Conservation (phyloP, 2,113 vertebrate genomes). For the Apeltes quadracus region DNA sequence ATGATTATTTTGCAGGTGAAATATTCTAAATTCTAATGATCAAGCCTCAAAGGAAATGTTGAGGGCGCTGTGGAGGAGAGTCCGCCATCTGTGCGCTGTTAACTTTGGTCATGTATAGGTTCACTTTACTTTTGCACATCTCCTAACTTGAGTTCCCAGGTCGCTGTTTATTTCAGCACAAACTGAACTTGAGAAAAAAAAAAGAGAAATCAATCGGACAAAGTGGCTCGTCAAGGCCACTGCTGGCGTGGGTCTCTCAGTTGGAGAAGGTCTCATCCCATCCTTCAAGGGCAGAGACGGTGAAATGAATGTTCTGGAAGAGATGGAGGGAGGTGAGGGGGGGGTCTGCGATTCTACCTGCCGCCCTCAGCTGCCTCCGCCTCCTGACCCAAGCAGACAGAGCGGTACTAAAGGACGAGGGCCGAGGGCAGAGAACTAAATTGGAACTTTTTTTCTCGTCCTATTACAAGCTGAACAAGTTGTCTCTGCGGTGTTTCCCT, state of each 20-base stretch:
- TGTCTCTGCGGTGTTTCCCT: constrained; percentile 17
- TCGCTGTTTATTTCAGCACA: constrained; percentile 9
- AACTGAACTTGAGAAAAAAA: background rate
- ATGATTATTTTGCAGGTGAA: background rate
- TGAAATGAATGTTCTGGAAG: constrained; percentile 12
- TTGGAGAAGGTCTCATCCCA: background rate
- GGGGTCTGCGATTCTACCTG: background rate
- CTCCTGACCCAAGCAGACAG: constrained; percentile 1
- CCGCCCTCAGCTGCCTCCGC: background rate
- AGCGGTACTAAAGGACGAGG: background rate
- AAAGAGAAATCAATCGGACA: constrained; percentile 13
- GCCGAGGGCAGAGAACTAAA: constrained; percentile 4
- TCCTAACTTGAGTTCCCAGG: background rate
- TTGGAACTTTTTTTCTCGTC: constrained; percentile 11
- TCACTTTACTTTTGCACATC: background rate
- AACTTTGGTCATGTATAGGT: background rate
- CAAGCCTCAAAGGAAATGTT: background rate
- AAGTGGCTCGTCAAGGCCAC: constrained; percentile 3
- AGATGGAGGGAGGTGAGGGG: background rate
- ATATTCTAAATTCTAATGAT: background rate
- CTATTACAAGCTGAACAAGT: background rate
- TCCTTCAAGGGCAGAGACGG: constrained; percentile 22
- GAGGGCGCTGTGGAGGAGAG: background rate
- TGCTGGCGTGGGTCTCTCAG: background rate
- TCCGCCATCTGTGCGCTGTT: background rate